Percentiles rank a stretch among this genome's conserved stretches.
These are phyloP conservation scores for Cephalopholis sonnerati DNA, from an alignment of 2,113 vertebrate genomes.

Conservation along the genomic window DNA sequence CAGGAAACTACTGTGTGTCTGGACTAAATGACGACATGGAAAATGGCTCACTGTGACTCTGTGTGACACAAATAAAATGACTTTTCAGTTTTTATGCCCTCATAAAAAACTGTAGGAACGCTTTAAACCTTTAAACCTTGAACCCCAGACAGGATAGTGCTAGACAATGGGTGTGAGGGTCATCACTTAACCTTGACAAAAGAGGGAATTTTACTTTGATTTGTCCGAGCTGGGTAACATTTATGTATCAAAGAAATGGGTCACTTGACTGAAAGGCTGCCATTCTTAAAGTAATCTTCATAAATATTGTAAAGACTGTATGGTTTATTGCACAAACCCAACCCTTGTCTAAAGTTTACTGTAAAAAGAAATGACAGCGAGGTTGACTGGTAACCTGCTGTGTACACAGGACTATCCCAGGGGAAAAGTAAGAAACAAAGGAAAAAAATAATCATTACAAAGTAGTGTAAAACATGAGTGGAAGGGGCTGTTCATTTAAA, in stretches of 20 bases:
- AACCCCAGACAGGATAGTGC: background rate
- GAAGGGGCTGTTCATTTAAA: background rate
- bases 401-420: background rate
- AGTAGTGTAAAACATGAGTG: background rate
- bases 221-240: background rate
- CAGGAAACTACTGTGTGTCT: constrained; percentile 6
- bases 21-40: constrained; percentile 14
- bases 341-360: background rate
- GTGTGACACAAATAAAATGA: background rate
- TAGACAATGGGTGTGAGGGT: background rate
- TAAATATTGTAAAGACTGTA: background rate
- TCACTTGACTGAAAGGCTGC: background rate
- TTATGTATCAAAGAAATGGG: background rate
- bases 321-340: background rate
- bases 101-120: constrained; percentile 29
- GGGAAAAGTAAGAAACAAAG: background rate
- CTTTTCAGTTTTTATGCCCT: constrained; percentile 29
- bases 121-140: constrained; percentile 45
- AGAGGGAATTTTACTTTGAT: background rate
- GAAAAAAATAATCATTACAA: background rate
- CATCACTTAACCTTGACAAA: constrained; percentile 1
- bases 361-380: background rate
- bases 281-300: background rate
- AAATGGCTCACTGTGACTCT: background rate
- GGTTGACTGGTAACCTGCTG: constrained; percentile 1